Conservation (phyloP, 2,888 invertebrate species). For the Pteria penguin region DNA sequence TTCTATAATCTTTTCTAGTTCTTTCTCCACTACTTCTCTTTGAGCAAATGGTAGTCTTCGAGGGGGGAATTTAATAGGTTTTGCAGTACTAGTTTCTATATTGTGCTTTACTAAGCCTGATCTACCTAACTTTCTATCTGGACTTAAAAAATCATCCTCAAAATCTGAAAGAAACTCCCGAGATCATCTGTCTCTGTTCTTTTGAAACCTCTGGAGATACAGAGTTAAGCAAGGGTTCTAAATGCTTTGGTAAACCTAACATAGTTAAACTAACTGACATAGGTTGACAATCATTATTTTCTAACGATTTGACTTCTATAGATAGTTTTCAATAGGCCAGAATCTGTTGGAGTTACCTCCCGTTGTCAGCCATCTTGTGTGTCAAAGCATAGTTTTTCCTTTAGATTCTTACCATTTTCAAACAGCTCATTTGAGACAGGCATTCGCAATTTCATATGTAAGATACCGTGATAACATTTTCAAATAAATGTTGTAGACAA, state of each 20-base stretch:
- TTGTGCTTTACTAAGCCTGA: conserved; percentile 25
- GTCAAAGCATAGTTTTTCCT: too few species aligned
- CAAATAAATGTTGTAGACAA: too few species aligned
- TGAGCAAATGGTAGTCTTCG: conserved; percentile 24
- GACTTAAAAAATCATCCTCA: conserved; percentile 25
- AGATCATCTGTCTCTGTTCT: conserved; percentile 13
- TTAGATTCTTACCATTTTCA: not conserved
- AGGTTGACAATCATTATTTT: not conserved
- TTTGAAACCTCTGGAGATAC: not conserved
- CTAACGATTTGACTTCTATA: too few species aligned
- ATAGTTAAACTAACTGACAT: too few species aligned
- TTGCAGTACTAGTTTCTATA: conserved; percentile 17
- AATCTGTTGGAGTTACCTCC: too few species aligned
- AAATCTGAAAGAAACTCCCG: conserved; percentile 5
- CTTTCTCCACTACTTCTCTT: conserved; percentile 20
- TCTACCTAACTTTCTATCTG: conserved; percentile 28
- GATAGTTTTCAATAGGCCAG: too few species aligned
- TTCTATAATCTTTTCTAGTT: conserved; percentile 31
- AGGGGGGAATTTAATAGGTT: conserved; percentile 34
- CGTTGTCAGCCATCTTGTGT: too few species aligned
- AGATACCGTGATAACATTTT: too few species aligned
- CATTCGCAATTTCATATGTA: too few species aligned
- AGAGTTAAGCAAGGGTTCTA: conserved; percentile 18
- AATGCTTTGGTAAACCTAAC: conserved; percentile 30
- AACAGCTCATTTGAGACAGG: too few species aligned